Evolutionary conservation across 2,113 vertebrate genomes (phyloP), one percentile per base, ranked within the genome.

Genomic region (Bambusicola thoracicus): DNA sequence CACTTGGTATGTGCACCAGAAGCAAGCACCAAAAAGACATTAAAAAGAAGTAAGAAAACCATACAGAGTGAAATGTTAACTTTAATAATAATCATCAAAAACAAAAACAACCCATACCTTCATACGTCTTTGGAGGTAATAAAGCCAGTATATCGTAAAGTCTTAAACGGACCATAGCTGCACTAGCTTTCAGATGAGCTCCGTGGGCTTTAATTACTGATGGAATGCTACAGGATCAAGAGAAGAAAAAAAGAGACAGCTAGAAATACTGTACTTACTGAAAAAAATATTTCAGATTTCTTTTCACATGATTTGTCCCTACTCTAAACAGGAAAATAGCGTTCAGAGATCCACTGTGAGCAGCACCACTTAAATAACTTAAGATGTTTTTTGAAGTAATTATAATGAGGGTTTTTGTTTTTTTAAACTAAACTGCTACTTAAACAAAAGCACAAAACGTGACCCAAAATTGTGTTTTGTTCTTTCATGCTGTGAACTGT

Each of bases 101-200:
- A 92, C 24, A 61, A 61, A 61, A 25, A 40, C 36, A 85, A 77
- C 7, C 36, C 38, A 96, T 98, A 99, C 99, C 99, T 99, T 99
- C 99, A 7, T 99, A 99, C 5, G 99, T 99, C 97, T 99, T 99
- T 1, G 99, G 99, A 86, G 99, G 99, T 93, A 99, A 97, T 43
- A 99, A 98, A 92, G 99, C 99, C 97, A 99, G 97, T 93, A 99
- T 99, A 95, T 99, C 99, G 30, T 99, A 99, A 81, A 99, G 98
- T 81, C 99, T 96, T 95, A 99, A 98, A 65, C 99, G 98, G 87
- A 99, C 99, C 99, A 99, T 99, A 44, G 99, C 99, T 65, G 99
- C 99, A 85, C 99, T 99, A 70, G 99, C 99, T 97, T 99, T 99
- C 95, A 99, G 97, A 87, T 99, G 99, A 95, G 99, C 98, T 68